Conservation (phyloP, 2,113 vertebrate genomes). For the Podiceps cristatus region DNA sequence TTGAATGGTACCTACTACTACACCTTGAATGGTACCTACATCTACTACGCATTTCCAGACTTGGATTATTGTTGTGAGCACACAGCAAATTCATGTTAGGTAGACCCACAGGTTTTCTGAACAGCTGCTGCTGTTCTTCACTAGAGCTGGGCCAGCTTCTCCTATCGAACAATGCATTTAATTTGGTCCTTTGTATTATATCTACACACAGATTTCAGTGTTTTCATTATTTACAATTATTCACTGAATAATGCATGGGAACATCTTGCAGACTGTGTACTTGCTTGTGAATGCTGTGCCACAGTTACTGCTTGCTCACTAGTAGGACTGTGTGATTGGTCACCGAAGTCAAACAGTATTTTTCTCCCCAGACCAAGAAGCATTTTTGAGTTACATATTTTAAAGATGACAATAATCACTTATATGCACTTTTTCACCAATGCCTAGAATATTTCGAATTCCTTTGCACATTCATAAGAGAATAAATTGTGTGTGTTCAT, state of each 20-base stretch:
- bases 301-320: neutral
- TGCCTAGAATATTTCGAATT: neutral
- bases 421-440: neutral
- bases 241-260: constrained; percentile 39
- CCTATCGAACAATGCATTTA: neutral
- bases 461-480: neutral
- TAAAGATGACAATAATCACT: neutral
- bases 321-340: neutral
- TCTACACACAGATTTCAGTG: neutral
- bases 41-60: neutral
- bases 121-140: neutral
- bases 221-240: constrained; percentile 51
- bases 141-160: neutral
- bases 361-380: neutral
- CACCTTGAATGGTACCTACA: too few relatives aligned
- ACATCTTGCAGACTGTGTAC: neutral
- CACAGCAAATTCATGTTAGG: neutral
- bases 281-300: neutral
- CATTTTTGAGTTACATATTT: neutral
- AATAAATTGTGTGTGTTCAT: neutral
- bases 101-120: neutral
- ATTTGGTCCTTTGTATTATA: neutral
- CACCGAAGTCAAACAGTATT: neutral
- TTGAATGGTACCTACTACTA: neutral
- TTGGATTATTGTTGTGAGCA: neutral